Percentiles rank a stretch among this genome's conserved stretches.
phyloP scores from a whole-genome alignment of 2,113 vertebrate species.

The Carassius carassius region DNA sequence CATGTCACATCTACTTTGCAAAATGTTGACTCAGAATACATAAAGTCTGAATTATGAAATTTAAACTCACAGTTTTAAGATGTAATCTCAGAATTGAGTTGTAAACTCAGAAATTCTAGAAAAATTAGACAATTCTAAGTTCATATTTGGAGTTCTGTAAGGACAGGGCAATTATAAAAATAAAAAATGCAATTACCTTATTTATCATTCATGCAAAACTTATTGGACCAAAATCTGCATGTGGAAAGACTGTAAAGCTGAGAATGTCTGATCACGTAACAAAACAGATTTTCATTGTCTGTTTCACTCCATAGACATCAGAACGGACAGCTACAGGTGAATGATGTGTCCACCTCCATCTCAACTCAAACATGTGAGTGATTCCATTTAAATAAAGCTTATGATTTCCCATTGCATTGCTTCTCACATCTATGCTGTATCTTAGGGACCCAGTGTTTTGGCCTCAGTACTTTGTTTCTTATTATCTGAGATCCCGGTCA shows the following conservation, averaged over 20 bases:
- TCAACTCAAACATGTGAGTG: neutral
- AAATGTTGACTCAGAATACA: neutral
- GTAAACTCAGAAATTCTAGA: no score
- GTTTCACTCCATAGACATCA: neutral
- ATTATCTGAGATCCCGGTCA: slow-evolving; percentile 45
- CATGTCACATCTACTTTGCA: neutral
- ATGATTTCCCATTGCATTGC: neutral
- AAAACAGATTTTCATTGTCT: neutral
- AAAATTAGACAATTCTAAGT: no score
- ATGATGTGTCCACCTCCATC: neutral
- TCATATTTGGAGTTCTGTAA: no score
- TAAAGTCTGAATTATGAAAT: no score
- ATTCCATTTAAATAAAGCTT: neutral
- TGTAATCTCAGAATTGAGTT: no score
- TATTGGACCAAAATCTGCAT: no score
- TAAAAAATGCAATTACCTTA: no score
- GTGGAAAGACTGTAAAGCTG: neutral
- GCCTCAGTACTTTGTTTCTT: neutral
- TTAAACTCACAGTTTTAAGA: no score
- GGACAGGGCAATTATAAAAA: no score
- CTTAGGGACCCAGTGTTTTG: neutral
- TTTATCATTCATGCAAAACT: neutral
- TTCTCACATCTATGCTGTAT: neutral
- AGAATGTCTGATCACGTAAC: neutral
- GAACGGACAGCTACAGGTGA: neutral